Percentiles rank a stretch among this genome's conserved stretches.
These are phyloP conservation scores for Chaunax sp. DNA, from an alignment of 2,797 vertebrate genomes.

Conservation along the genomic window DNA sequence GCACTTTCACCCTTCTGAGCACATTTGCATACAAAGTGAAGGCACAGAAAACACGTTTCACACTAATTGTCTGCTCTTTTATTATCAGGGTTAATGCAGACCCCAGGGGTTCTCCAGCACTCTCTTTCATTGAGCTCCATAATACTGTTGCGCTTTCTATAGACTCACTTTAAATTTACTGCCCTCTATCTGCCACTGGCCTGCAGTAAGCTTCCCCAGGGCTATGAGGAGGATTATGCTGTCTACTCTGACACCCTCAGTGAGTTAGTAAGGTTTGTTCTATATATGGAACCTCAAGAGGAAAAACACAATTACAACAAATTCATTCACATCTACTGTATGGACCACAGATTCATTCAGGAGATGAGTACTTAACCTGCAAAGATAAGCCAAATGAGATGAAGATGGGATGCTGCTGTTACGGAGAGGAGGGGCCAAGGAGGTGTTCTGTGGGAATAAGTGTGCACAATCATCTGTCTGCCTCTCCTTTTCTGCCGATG, in stretches of 20 bases:
- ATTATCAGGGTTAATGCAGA: conserved; percentile 85
- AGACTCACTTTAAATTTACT: conserved; percentile 83
- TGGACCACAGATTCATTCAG: conserved; percentile 34
- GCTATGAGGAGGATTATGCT: conserved; percentile 67
- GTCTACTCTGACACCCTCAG: conserved; percentile 69
- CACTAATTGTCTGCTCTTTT: conserved; percentile 86
- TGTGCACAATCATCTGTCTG: conserved; percentile 59
- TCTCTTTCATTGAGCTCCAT: conserved; percentile 77
- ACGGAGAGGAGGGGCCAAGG: conserved; percentile 30
- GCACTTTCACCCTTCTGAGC: conserved; percentile 81
- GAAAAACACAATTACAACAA: conserved; percentile 66
- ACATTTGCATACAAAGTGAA: conserved; percentile 89
- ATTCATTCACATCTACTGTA: conserved; percentile 53
- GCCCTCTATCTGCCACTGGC: conserved; percentile 81
- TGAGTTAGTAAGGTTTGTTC: conserved; percentile 70
- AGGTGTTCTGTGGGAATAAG: conserved; percentile 52
- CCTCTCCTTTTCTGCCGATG: conserved; percentile 52
- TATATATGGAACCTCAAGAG: conserved; percentile 59
- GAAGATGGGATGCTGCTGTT: conserved; percentile 41
- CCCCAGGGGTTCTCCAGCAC: conserved; percentile 80
- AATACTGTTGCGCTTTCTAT: conserved; percentile 76
- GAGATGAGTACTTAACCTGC: conserved; percentile 52
- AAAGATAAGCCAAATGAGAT: conserved; percentile 40
- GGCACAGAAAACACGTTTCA: conserved; percentile 86
- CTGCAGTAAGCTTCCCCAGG: conserved; percentile 67